Conservation (phyloP, 2,888 invertebrate genomes). For the Gryllus longicercus region DNA sequence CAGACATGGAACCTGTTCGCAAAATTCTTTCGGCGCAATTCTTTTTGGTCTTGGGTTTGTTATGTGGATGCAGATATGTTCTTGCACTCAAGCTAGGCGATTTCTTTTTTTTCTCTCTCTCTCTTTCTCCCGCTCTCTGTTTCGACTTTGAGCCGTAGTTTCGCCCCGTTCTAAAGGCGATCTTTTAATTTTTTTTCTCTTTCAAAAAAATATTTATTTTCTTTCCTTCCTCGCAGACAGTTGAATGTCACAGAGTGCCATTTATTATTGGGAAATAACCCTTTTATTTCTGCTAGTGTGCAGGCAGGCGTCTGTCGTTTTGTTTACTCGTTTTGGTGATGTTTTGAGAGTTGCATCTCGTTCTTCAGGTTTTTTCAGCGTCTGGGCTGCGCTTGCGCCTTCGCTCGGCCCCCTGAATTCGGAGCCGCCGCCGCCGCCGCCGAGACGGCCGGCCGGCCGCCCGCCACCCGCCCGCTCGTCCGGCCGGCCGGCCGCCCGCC, state of each 20-base stretch:
- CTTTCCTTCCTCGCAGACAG: constrained; percentile 39
- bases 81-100: constrained; percentile 6
- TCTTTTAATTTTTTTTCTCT: constrained; percentile 20
- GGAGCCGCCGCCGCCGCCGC: not conserved
- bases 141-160: constrained; percentile 35
- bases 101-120: constrained; percentile 34
- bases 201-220: constrained; percentile 43
- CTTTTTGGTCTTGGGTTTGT: not conserved
- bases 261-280: constrained; percentile 12
- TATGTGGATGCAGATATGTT: constrained; percentile 17
- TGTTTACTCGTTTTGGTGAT: constrained; percentile 17
- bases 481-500: not conserved
- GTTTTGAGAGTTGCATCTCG: constrained; percentile 17
- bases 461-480: not conserved
- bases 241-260: not conserved
- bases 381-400: not conserved
- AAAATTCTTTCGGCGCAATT: constrained; percentile 6
- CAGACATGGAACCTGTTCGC: constrained; percentile 9
- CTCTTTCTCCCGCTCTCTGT: constrained; percentile 28
- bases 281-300: constrained; percentile 12
- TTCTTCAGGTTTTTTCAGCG: constrained; percentile 8
- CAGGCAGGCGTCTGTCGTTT: constrained; percentile 20
- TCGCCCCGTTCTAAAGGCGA: constrained; percentile 25
- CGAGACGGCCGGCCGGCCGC: not conserved
- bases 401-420: not conserved